Evolutionary conservation across 2,888 invertebrate species (phyloP), one percentile per base, ranked within the genome.

Genomic region (Sesamia inferens): DNA sequence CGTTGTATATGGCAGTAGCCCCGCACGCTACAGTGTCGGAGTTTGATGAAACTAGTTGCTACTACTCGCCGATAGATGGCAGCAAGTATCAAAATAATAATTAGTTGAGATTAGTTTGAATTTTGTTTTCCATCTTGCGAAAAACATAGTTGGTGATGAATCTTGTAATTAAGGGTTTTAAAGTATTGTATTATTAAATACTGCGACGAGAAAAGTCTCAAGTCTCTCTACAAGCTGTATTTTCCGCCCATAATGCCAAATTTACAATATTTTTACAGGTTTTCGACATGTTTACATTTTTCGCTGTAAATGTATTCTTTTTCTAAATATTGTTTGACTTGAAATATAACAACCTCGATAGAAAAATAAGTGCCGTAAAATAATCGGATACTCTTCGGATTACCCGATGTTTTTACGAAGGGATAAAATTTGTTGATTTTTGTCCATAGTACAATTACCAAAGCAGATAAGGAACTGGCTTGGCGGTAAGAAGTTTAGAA

Each of bases 11-110:
- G 87, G 97, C 98, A 70, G 97, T 98, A 90, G 98, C 98, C 16
- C 98, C 98, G 1, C 98, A 97, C 90, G 98, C 98, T 31, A 98
- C 98, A 0, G 97, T 97, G 44, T 98, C 98, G 14, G 98, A 99
- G 92, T 98, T 98, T 90, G 99, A 99, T 84, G 99, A 99, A 87
- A 97, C 97, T 89, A 98, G 98, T 62, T 98, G 98, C 92, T 98
- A 98, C 90, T 98, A 98, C 90, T 98, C 98, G 54, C 98, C 98
- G 14, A 97, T 98, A 8, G 98, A 98, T 91, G 98, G 97, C 68
- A 97, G 97, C 67, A 97, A 97, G 91, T 97, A 97, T 86, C 96
- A 94, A 54, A 93, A 92, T 77, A 90, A 85, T 86, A 79, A 77
- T 59, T 79, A 73, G 31, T 39, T 11, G 13, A 7, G 2, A 19